Conservation (phyloP, 2,888 invertebrate genomes). For the Aquatica leii region DNA sequence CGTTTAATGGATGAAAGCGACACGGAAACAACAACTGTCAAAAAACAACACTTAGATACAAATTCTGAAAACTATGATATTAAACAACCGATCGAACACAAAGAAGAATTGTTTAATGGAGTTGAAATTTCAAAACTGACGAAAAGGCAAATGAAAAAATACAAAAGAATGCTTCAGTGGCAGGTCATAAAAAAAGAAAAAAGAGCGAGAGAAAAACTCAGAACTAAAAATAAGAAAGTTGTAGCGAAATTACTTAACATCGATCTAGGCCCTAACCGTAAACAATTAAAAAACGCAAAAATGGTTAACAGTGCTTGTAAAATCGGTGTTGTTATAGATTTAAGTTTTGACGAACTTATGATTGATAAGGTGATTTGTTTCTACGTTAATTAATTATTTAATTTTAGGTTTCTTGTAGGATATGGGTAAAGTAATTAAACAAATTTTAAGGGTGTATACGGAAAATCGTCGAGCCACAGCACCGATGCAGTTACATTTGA, state of each 20-base stretch:
- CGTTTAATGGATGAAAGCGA: too few relatives aligned
- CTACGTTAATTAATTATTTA: not conserved
- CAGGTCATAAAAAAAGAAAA: conserved; percentile 73
- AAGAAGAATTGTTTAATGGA: conserved; percentile 54
- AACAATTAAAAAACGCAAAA: conserved; percentile 77
- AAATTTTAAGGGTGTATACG: conserved; percentile 90
- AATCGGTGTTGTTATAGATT: conserved; percentile 82
- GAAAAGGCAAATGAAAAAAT: conserved; percentile 59
- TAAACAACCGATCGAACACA: not conserved
- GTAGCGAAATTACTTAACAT: conserved; percentile 76
- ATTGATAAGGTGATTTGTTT: conserved; percentile 62
- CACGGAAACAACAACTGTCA: too few relatives aligned
- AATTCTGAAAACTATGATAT: not conserved
- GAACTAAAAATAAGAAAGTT: conserved; percentile 68
- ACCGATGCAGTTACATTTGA: conserved; percentile 85
- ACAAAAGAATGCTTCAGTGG: conserved; percentile 75
- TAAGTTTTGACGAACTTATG: conserved; percentile 93
- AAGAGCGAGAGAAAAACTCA: conserved; percentile 75
- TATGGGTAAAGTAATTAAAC: conserved; percentile 87
- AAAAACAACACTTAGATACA: not conserved
- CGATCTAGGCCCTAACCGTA: conserved; percentile 80
- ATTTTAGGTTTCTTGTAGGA: conserved; percentile 62
- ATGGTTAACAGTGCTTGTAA: conserved; percentile 74
- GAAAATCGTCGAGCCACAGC: conserved; percentile 82
- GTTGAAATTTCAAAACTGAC: conserved; percentile 57